A percentile compares a stretch with the other conserved stretches of the same genome.
Conservation (phyloP, 2,888 invertebrate species). For the Cephus nigrinus region DNA sequence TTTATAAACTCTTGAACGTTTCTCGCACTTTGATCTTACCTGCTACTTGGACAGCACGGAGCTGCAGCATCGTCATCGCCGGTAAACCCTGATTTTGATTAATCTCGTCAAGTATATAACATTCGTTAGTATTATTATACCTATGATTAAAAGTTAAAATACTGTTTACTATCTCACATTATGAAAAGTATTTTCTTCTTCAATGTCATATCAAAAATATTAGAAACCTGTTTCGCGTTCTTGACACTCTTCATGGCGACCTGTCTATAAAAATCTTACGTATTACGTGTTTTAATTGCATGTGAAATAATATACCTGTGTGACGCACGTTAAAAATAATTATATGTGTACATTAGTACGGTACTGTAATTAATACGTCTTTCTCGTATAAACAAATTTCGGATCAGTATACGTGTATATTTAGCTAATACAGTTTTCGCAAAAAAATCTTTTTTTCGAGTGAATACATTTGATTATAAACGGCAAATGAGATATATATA, state of each 20-base stretch:
- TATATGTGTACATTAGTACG: background rate
- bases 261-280: background rate
- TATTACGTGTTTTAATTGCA: background rate
- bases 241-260: background rate
- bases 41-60: conserved; percentile 18
- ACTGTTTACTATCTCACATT: background rate
- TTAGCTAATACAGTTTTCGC: too few relatives aligned
- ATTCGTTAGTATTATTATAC: background rate
- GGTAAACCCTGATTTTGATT: conserved; percentile 8
- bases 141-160: background rate
- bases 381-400: background rate
- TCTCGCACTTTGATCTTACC: conserved; percentile 42
- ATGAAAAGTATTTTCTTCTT: background rate
- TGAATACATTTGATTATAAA: background rate
- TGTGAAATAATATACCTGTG: background rate
- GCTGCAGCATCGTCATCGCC: conserved; percentile 7
- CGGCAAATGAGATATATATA: background rate
- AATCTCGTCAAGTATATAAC: background rate
- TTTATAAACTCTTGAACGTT: conserved; percentile 40
- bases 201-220: background rate
- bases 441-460: too few relatives aligned
- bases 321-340: background rate
- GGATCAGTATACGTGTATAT: too few relatives aligned
- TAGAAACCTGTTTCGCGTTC: background rate
- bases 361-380: background rate